Evolutionary conservation across 2,888 invertebrate species (phyloP).

Genomic region (Linnaemya tessellans): DNA sequence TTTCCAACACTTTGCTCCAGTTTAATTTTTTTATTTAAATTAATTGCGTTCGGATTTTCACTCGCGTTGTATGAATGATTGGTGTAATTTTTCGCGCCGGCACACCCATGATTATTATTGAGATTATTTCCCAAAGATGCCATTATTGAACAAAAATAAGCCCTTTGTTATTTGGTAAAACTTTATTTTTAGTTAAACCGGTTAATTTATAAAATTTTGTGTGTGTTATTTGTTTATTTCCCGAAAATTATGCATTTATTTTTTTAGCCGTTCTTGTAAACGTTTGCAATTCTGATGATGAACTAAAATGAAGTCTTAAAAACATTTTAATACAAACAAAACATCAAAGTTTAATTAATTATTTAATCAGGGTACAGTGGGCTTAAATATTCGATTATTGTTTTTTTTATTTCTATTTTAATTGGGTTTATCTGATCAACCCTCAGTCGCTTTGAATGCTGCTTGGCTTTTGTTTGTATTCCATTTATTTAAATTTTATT

Average conservation of each 20-base stretch:
- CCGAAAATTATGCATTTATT: neutral
- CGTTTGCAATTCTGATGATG: conserved; percentile 61
- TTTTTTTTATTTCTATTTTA: conserved; percentile 26
- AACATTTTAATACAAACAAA: conserved; percentile 44
- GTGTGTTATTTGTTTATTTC: neutral
- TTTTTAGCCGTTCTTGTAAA: conserved; percentile 28
- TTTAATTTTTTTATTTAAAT: conserved; percentile 7
- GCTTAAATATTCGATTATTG: conserved; percentile 23
- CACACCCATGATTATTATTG: conserved; percentile 44
- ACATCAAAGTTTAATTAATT: conserved; percentile 65
- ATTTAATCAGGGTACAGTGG: conserved; percentile 70
- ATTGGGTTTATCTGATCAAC: conserved; percentile 11
- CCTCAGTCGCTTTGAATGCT: conserved; percentile 5
- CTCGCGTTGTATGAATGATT: conserved; percentile 34
- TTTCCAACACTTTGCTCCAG: conserved; percentile 34
- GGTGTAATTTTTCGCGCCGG: conserved; percentile 43
- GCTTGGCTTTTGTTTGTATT: conserved; percentile 19
- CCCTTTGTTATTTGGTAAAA: conserved; percentile 10
- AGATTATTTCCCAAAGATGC: conserved; percentile 59
- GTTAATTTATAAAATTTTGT: conserved; percentile 2
- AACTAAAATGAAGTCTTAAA: conserved; percentile 63
- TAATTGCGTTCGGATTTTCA: conserved; percentile 6
- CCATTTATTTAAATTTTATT: conserved; percentile 21
- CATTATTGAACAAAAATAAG: conserved; percentile 46
- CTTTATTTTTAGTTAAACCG: conserved; percentile 14